Percentiles rank a stretch among this genome's conserved stretches.
Evolutionary conservation across 2,888 invertebrate species (phyloP).

Genomic region (Erebia aethiops): DNA sequence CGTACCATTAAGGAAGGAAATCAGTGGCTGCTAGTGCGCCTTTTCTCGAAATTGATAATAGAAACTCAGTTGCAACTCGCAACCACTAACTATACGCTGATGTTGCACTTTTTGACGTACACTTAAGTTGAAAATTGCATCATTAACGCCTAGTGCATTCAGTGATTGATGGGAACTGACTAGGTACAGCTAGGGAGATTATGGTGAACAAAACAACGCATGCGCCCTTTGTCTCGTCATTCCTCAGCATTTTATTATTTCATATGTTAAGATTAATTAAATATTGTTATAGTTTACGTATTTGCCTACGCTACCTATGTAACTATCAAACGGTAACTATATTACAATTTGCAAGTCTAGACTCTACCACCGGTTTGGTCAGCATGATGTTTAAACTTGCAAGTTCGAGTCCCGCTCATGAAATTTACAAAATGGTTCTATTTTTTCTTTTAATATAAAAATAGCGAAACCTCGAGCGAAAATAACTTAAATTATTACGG

Average conservation of each 20-base stretch:
- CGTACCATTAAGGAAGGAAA: neutral
- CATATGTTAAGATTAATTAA: neutral
- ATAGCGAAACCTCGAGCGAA: too few relatives aligned
- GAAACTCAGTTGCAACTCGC: neutral
- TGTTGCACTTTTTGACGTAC: neutral
- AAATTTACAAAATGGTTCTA: too few relatives aligned
- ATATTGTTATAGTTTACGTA: too few relatives aligned
- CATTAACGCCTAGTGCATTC: conserved; percentile 24
- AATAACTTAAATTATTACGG: too few relatives aligned
- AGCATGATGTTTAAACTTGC: too few relatives aligned
- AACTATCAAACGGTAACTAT: too few relatives aligned
- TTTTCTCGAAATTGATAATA: neutral
- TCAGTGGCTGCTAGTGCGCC: neutral
- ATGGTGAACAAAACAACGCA: conserved; percentile 24
- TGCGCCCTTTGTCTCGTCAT: conserved; percentile 20
- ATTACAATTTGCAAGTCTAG: too few relatives aligned
- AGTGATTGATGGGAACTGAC: conserved; percentile 33
- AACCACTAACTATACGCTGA: neutral
- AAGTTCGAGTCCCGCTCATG: too few relatives aligned
- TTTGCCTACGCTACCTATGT: too few relatives aligned
- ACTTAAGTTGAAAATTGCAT: conserved; percentile 8
- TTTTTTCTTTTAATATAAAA: too few relatives aligned
- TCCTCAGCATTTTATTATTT: neutral
- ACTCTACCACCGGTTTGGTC: too few relatives aligned
- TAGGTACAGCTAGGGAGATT: conserved; percentile 23